A percentile compares a stretch with the other conserved stretches of the same genome.
Evolutionary conservation across 2,888 invertebrate genomes (phyloP).

Genomic region (Xestia c-nigrum): DNA sequence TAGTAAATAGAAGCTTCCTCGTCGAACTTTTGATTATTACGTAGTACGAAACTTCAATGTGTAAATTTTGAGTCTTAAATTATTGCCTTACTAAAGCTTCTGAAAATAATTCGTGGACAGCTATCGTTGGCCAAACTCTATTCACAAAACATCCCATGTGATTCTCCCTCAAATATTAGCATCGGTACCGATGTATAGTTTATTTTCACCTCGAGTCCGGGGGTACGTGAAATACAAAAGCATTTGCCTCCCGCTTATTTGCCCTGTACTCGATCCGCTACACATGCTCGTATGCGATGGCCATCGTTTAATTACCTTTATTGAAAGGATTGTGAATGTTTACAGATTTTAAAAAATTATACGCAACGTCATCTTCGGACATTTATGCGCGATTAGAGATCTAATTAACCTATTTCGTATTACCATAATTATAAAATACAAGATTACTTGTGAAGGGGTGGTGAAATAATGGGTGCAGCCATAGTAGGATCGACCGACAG

Average conservation of each 20-base stretch:
- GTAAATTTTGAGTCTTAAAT: too few species aligned
- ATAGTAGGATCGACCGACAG: too few species aligned
- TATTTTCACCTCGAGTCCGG: slow-evolving; percentile 57
- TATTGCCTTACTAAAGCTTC: too few species aligned
- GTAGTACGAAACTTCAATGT: too few species aligned
- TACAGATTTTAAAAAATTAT: neutral
- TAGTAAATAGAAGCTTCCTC: too few species aligned
- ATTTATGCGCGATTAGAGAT: neutral
- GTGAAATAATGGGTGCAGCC: too few species aligned
- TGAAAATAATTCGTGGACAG: too few species aligned
- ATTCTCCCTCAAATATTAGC: neutral
- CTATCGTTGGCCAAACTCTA: too few species aligned
- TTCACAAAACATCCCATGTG: neutral
- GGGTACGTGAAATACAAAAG: slow-evolving; percentile 62
- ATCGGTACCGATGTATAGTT: slow-evolving; percentile 47
- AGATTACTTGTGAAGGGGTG: too few species aligned
- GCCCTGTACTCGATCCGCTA: slow-evolving; percentile 28
- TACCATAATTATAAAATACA: too few species aligned
- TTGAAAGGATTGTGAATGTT: slow-evolving; percentile 21
- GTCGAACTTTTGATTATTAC: too few species aligned
- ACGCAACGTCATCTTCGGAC: neutral
- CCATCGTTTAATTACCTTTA: slow-evolving; percentile 49
- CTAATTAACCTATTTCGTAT: neutral
- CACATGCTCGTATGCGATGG: slow-evolving; percentile 39
- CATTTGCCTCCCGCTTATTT: slow-evolving; percentile 53